Conservation (phyloP, 2,113 vertebrate species). For the Salminus brasiliensis region DNA sequence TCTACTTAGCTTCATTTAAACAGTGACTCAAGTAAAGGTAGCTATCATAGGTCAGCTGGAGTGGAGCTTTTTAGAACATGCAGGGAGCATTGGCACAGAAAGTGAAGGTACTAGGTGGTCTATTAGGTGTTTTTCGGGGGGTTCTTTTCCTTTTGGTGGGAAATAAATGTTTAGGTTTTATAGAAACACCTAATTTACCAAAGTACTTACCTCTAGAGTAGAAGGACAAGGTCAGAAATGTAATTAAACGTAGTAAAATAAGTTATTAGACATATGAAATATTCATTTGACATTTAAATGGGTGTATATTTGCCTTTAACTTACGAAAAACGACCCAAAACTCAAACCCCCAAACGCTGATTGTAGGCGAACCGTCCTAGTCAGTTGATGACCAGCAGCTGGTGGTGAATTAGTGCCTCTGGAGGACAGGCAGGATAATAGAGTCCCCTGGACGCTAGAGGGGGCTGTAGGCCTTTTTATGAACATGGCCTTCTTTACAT, state of each 20-base stretch:
- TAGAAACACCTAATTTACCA: too few relatives aligned
- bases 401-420: background rate
- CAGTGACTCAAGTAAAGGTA: background rate
- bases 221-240: background rate
- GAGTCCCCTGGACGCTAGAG: slow-evolving; percentile 30
- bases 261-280: background rate
- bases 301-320: background rate
- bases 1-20: background rate
- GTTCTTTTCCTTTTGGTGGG: too few relatives aligned
- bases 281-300: background rate
- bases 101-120: too few relatives aligned
- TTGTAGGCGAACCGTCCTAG: background rate
- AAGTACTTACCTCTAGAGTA: too few relatives aligned
- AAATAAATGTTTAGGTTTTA: too few relatives aligned
- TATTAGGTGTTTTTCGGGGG: too few relatives aligned
- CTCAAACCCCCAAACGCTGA: background rate
- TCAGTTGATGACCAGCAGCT: slow-evolving; percentile 34
- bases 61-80: too few relatives aligned
- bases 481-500: background rate
- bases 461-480: slow-evolving; percentile 19
- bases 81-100: too few relatives aligned
- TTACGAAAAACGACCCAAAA: slow-evolving; percentile 18
- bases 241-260: background rate
- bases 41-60: too few relatives aligned
- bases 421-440: background rate